Percentiles rank a stretch among this genome's conserved stretches.
Evolutionary conservation across 2,888 invertebrate species (phyloP).

Genomic region (Perdita meconis): DNA sequence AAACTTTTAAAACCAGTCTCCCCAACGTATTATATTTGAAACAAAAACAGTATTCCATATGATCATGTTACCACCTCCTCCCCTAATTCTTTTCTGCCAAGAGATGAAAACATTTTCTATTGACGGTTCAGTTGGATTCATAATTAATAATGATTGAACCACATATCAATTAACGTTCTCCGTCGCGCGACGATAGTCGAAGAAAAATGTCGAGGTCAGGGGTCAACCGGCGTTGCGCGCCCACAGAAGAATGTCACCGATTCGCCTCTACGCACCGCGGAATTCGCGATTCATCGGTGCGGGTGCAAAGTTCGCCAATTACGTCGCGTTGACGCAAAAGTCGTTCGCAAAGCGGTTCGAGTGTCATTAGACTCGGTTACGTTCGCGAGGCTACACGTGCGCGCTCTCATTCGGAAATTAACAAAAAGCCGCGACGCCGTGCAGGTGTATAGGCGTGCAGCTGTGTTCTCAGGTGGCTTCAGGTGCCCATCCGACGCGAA

Average conservation of each 20-base stretch:
- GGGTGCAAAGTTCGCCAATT: conserved; percentile 11
- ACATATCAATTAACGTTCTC: too few relatives aligned
- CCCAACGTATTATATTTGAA: too few relatives aligned
- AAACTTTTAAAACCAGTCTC: too few relatives aligned
- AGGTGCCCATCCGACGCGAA: conserved; percentile 16
- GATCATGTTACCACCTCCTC: too few relatives aligned
- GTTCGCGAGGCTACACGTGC: conserved; percentile 47
- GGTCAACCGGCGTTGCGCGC: too few relatives aligned
- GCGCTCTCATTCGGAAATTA: conserved; percentile 52
- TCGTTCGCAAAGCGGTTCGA: conserved; percentile 26
- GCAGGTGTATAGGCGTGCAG: conserved; percentile 55
- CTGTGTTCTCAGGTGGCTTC: conserved; percentile 63
- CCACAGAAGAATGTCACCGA: not conserved
- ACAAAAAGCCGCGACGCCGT: conserved; percentile 43
- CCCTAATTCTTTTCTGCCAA: too few relatives aligned
- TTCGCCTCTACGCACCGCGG: not conserved
- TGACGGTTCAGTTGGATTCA: too few relatives aligned
- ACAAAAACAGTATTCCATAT: too few relatives aligned
- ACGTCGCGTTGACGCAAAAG: conserved; percentile 28
- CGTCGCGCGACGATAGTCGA: too few relatives aligned
- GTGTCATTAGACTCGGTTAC: conserved; percentile 56
- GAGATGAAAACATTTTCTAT: too few relatives aligned
- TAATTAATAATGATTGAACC: too few relatives aligned
- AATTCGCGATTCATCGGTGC: conserved; percentile 23
- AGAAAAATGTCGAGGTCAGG: too few relatives aligned